phyloP scores from a whole-genome alignment of 2,888 invertebrate genomes.

The Xanthorhoe spadicearia region DNA sequence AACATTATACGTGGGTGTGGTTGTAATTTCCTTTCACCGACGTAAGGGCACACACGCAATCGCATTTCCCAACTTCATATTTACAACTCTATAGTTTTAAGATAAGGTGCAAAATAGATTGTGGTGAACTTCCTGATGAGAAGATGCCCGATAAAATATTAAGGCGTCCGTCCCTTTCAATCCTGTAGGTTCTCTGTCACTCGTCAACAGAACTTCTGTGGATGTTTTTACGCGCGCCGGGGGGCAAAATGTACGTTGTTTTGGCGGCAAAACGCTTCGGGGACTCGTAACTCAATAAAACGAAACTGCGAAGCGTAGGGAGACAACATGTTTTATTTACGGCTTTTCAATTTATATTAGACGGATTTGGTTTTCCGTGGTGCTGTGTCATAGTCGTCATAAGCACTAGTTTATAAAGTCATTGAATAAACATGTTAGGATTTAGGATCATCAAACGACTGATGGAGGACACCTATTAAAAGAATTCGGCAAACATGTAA shows the following conservation, averaged over 20 bases:
- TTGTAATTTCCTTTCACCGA: slow-evolving; percentile 85
- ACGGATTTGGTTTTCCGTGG: slow-evolving; percentile 67
- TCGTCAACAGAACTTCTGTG: slow-evolving; percentile 66
- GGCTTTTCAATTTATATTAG: slow-evolving; percentile 78
- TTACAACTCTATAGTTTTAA: slow-evolving; percentile 45
- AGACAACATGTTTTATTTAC: slow-evolving; percentile 83
- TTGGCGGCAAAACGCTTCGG: slow-evolving; percentile 85
- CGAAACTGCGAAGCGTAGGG: slow-evolving; percentile 74
- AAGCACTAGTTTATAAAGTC: slow-evolving; percentile 9
- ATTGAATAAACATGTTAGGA: not conserved
- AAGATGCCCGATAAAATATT: slow-evolving; percentile 83
- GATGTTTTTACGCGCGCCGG: slow-evolving; percentile 84
- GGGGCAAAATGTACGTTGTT: slow-evolving; percentile 84
- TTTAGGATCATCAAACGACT: not conserved
- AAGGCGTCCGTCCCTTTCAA: slow-evolving; percentile 78
- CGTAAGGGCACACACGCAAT: slow-evolving; percentile 85
- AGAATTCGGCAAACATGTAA: too few species aligned
- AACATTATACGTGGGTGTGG: slow-evolving; percentile 85
- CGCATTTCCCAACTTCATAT: slow-evolving; percentile 47
- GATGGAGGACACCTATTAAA: too few species aligned
- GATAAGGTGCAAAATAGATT: slow-evolving; percentile 50
- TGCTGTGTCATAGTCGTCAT: slow-evolving; percentile 53
- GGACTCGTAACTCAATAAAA: slow-evolving; percentile 83
- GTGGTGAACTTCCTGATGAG: slow-evolving; percentile 62
- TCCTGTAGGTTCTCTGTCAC: slow-evolving; percentile 68